Conservation (phyloP, 2,113 vertebrate species). For the Pycnonotus jocosus region DNA sequence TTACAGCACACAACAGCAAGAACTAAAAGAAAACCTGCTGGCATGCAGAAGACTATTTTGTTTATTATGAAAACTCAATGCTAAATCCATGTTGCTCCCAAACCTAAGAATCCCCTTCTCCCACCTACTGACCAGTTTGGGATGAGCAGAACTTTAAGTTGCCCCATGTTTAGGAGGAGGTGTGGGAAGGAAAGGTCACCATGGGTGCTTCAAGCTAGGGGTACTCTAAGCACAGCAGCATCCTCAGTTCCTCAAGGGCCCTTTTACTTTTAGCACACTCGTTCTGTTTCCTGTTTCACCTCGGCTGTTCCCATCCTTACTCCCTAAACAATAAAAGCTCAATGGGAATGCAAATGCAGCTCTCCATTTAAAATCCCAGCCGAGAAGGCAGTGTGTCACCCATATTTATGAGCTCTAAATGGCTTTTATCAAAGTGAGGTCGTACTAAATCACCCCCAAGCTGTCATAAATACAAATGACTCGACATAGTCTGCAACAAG, state of each 20-base stretch:
- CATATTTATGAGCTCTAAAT: conserved; percentile 78
- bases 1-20: not conserved
- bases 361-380: conserved; percentile 53
- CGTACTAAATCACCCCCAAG: conserved; percentile 70
- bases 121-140: rapidly evolving
- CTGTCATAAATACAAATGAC: conserved; percentile 78
- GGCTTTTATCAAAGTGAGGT: conserved; percentile 78
- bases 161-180: not conserved
- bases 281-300: not conserved
- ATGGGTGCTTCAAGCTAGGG: not conserved
- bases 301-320: not conserved
- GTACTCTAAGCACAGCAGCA: not conserved
- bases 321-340: conserved; percentile 60
- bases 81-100: not conserved
- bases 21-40: not conserved
- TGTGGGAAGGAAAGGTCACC: not conserved
- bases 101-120: not conserved
- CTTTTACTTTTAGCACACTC: not conserved
- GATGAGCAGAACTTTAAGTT: not conserved
- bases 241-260: not conserved
- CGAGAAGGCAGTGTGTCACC: conserved; percentile 61
- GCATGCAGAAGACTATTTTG: not conserved
- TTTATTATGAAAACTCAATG: not conserved
- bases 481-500: conserved; percentile 73
- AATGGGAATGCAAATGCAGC: conserved; percentile 64